Evolutionary conservation across 2,113 vertebrate species (phyloP), one percentile per base, ranked within the genome.

Genomic region (Nannobrachium achirus): DNA sequence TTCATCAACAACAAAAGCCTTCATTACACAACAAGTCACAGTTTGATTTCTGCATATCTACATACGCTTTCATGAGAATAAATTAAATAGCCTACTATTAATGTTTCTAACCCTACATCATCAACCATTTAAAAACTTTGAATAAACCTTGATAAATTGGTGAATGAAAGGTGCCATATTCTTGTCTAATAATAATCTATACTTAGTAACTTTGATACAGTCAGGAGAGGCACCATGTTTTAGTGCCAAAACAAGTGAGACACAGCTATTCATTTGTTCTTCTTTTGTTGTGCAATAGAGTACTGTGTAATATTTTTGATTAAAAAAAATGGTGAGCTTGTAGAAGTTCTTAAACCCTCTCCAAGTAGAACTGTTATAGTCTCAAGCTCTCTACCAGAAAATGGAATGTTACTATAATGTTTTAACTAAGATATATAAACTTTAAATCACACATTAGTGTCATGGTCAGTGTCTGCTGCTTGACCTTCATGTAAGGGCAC

Each of bases 401-500:
- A 25, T 25, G 20, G 20, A 25, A 25, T 25, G 20, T 25, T 25
- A 25, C 20, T 25, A n/a, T n/a, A n/a, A n/a, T n/a, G n/a, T n/a
- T n/a, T n/a, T n/a, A n/a, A n/a, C n/a, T n/a, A n/a, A n/a, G n/a
- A n/a, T n/a, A 4, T 33, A 33, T 33, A 5, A 33, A 33, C 25
- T 33, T 33, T 33, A 33, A 33, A 39, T 94, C 86, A 95, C 78
- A 93, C 77, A n/a, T 85, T 89, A 0, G 90, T 94, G 75, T 92
- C 45, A 10, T 84, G 57, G 10, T 69, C 73, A 2, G 15, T 46
- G 46, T 81, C 62, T 20, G 52, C 33, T 8, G 44, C 40, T 10
- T 16, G 63, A 1, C 11, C 56, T 38, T 15, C 20, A 6, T 56
- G 38, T 49, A 46, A 67, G 49, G 75, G 65, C 65, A 74, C 64